Base-by-base conservation (phyloP, 2,888 invertebrate genomes). In the Aphodius granarius region DNA sequence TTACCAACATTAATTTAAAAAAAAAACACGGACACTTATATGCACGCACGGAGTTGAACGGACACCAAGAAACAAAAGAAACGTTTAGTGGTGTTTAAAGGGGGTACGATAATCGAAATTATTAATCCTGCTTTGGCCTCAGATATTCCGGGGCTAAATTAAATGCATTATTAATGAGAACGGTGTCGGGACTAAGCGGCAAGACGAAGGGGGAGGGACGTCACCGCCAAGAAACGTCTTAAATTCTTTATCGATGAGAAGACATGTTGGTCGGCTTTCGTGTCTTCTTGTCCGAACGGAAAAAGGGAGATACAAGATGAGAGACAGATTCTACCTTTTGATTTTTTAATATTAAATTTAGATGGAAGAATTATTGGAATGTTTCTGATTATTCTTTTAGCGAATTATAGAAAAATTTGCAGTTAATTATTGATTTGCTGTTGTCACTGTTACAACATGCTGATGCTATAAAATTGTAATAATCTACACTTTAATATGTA, bases 21-120 rank as follows among this genome's bases (percentile, higher is more conserved):
- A 43, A 6, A 77, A 77, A 76, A 73, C 76, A 78, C 78, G 74
- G 76, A 77, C 77, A 79, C 78, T 75, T 77, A 78, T 78, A 73
- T 71, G 75, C 78, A 79, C 77, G 63, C 22, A 20, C 71, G 62
- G 22, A 43, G 71, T 63, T 65, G 9, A 2, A 43, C 43, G 13
- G n/a, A 43, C 43, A 43, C 43, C 13, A 6, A 6, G 43, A 43
- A 43, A 43, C 43, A 43, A 19, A 68, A 68, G 22, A 68, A 68
- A n/a, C 18, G 20, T 68, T 68, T 68, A 68, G 68, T 16, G 68
- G 68, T 16, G 20, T 68, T 68, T 68, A 68, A 68, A 68, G 21
- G 68, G 68, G 66, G 21, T n/a, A n/a, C 68, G 68, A 68, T 68
- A 68, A 20, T 21, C 68, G 68, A 68, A 68, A 68, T 68, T 68